Evolutionary conservation across 2,888 invertebrate species (phyloP).

Genomic region (Teleiodes luculella): DNA sequence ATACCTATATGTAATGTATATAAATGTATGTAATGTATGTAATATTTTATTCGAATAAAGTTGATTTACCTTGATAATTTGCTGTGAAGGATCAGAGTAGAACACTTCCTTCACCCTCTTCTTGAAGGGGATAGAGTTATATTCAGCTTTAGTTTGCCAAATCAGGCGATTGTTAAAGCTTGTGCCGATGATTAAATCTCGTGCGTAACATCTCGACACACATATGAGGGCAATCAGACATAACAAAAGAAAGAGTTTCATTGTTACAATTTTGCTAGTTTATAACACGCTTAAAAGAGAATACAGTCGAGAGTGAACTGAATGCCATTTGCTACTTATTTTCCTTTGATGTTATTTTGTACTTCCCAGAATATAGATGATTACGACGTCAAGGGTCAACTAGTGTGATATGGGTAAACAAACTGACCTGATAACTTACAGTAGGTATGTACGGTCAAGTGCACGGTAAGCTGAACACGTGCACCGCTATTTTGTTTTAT

Average conservation of each 20-base stretch:
- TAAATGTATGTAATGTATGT: too few species aligned
- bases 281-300: too few species aligned
- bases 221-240: conserved; percentile 35
- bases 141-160: conserved; percentile 65
- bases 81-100: conserved; percentile 65
- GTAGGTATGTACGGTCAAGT: too few species aligned
- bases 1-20: too few species aligned
- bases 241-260: conserved; percentile 43
- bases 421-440: not conserved
- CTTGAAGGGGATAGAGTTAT: conserved; percentile 64
- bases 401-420: not conserved
- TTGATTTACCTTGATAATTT: conserved; percentile 66
- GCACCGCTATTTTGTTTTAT: too few species aligned
- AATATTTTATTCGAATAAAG: too few species aligned
- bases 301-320: too few species aligned
- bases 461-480: too few species aligned
- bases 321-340: too few species aligned
- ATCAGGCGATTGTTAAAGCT: conserved; percentile 63
- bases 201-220: conserved; percentile 42
- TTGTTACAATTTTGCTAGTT: conserved; percentile 20
- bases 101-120: conserved; percentile 71
- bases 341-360: too few species aligned
- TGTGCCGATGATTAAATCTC: conserved; percentile 66
- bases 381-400: conserved; percentile 1
- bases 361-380: not conserved